phyloP scores from a whole-genome alignment of 2,888 invertebrate species.

The Nowickia ferox region DNA sequence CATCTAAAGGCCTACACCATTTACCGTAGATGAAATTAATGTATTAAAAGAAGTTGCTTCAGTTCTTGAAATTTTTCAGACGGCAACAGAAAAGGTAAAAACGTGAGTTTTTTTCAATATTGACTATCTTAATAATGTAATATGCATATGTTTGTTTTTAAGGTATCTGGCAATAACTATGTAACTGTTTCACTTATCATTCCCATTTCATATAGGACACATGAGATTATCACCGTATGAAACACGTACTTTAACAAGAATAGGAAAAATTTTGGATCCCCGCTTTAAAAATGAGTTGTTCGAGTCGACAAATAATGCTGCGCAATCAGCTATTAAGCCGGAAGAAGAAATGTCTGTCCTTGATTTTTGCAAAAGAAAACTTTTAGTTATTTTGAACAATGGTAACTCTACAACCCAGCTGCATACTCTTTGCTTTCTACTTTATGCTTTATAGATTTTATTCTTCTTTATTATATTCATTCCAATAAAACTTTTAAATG shows the following conservation, averaged over 20 bases:
- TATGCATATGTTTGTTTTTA: background rate
- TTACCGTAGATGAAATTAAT: background rate
- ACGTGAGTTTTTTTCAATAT: background rate
- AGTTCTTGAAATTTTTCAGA: too few species aligned
- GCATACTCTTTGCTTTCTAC: too few species aligned
- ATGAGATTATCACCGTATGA: background rate
- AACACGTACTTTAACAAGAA: too few species aligned
- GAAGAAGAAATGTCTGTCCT: background rate
- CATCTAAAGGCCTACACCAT: slow-evolving; percentile 2
- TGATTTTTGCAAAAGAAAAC: background rate
- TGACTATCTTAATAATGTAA: background rate
- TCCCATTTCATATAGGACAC: background rate
- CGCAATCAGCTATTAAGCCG: background rate
- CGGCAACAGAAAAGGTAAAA: background rate
- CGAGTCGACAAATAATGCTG: background rate
- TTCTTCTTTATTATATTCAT: background rate
- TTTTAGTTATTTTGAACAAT: background rate
- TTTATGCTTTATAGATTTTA: background rate
- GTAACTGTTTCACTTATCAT: slow-evolving; percentile 1
- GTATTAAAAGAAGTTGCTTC: too few species aligned
- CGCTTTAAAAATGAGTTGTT: too few species aligned
- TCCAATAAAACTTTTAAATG: slow-evolving; percentile 12
- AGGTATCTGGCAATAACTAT: background rate
- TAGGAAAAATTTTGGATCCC: too few species aligned
- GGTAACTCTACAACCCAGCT: too few species aligned